Evolutionary conservation across 2,888 invertebrate genomes (phyloP), one percentile per base, ranked within the genome.

Genomic region (Drosophila tripunctata): DNA sequence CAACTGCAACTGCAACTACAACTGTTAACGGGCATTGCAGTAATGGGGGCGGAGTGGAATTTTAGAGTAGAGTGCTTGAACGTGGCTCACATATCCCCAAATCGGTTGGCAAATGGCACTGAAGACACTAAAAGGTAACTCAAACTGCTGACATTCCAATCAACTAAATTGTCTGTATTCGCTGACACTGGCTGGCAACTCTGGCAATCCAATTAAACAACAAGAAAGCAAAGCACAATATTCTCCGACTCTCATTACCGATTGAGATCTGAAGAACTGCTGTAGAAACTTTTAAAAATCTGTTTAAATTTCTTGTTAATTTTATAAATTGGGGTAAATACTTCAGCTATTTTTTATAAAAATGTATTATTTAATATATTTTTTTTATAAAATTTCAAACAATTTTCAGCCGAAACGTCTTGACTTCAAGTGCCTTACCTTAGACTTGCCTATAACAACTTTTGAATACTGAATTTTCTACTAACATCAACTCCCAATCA

Each of bases 401-500:
- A n/a, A n/a, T n/a, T n/a, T n/a, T n/a, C n/a, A n/a, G n/a, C n/a
- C n/a, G n/a, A n/a, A n/a, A n/a, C n/a, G n/a, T n/a, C 27, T 27
- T 27, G 27, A 27, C 10, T 27, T 27, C 27, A 8, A 27, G 2
- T 8, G 2, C 1, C 22, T 4, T 15, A 10, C 7, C 8, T 31
- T n/a, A 22, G 2, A 15, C n/a, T 2, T 12, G 33, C 10, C 12
- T n/a, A 2, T 10, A 12, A 38, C 36, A 56, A 48, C 36, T 57
- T 36, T 50, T 40, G 48, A 66, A 43, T 58, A 38, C 15, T 24
- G 3, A 31, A 33, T 14, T 45, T 60, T 22, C 36, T 41, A 44
- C 19, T 12, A 5, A 7, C 15, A 14, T 12, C n/a, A 4, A 21
- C 14, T 10, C 7, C 7, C 1, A 5, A 15, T 38, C 12, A 15